Base-by-base conservation (phyloP, 2,797 vertebrate genomes). In the Phylloscopus collybita region DNA sequence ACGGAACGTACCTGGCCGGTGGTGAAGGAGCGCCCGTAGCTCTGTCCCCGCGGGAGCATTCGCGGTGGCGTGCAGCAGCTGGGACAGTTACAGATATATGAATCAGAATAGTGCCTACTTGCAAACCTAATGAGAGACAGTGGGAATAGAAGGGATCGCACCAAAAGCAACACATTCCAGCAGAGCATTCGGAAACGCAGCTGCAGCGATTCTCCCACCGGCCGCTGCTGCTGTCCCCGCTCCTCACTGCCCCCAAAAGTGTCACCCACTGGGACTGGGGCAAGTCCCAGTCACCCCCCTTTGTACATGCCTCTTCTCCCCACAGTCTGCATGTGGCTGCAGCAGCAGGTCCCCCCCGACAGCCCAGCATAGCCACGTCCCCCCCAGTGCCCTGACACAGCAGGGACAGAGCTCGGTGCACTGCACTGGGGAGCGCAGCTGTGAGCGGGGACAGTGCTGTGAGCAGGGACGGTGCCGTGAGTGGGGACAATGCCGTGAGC, bases 11-110 rank as follows among this genome's bases (percentile, higher is more conserved):
- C 99, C 99, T 99, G 99, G 91, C 99, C 98, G 21, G 99, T 99
- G 98, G 99, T 99, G 97, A 99, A 98, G 95, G 99, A 99, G 45
- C 99, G 99, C 73, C 98, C 99, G 80, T 99, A 99, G 97, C 99
- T 99, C 83, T 99, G 98, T 91, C 99, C 98, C 96, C 99, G 98
- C 59, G 98, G 97, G 84, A 99, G 99, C 95, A 98, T 98, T 98
- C 99, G 99, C n/a, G 99, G 98, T 78, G 98, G 98, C 26, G 98
- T 98, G 97, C 98, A 98, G 98, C 98, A 98, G 92, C 99, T 98
- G 88, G 98, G 98, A 97, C 98, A 98, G 97, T 97, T 99, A 98
- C 98, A 99, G 87, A 99, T 97, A 98, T 98, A 98, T 91, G 98
- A 97, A 97, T 99, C 98, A 97, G 98, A 98, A 97, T 98, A 98